phyloP scores from a whole-genome alignment of 2,888 invertebrate species.

The Argyra leucocephala region DNA sequence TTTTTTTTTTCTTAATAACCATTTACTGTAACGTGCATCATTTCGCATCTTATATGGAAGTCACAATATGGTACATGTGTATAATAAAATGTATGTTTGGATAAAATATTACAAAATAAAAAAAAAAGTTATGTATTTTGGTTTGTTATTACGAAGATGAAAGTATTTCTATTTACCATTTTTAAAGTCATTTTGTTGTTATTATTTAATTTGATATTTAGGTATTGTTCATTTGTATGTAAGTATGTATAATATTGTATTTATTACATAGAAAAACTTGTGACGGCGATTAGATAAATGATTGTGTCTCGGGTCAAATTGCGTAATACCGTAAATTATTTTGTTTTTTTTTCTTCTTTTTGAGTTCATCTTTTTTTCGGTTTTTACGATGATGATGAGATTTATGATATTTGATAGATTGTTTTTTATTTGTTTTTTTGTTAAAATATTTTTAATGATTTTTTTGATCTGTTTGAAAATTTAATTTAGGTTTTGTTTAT shows the following conservation, averaged over 20 bases:
- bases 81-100: too few relatives aligned
- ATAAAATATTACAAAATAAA: too few relatives aligned
- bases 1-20: not conserved
- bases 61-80: not conserved
- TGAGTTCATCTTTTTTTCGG: not conserved
- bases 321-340: not conserved
- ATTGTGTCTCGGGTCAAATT: not conserved
- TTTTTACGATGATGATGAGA: not conserved
- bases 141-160: not conserved
- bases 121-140: not conserved
- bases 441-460: not conserved
- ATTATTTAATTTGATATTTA: not conserved
- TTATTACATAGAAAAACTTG: not conserved
- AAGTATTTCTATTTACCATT: constrained; percentile 2
- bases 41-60: not conserved
- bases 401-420: not conserved
- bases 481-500: too few relatives aligned
- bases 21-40: not conserved
- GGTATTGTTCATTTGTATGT: not conserved
- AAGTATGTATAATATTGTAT: too few relatives aligned
- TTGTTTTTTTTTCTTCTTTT: not conserved
- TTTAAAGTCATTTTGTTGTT: not conserved
- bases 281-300: not conserved
- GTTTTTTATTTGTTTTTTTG: not conserved
- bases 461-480: not conserved